phyloP scores from a whole-genome alignment of 2,797 vertebrate genomes.

The Dryobates pubescens region DNA sequence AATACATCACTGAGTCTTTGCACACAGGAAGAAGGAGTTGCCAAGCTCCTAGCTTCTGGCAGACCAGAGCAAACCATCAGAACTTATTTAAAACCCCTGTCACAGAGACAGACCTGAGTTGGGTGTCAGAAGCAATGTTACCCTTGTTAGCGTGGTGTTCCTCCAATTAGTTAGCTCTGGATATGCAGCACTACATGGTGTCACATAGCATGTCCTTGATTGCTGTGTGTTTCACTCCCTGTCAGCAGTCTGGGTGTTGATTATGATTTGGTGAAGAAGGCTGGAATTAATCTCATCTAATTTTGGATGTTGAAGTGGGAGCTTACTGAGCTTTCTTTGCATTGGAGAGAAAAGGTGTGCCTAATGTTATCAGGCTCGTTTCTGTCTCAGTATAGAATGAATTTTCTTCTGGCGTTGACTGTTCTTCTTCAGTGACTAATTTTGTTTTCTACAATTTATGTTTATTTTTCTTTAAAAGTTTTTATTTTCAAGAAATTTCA shows the following conservation, averaged over 20 bases:
- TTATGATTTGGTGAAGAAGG: neutral
- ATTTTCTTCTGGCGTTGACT: neutral
- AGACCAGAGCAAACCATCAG: neutral
- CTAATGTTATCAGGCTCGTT: neutral
- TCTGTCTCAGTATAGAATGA: neutral
- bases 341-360: neutral
- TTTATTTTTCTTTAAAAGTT: neutral
- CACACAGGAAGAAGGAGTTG: neutral
- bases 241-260: neutral
- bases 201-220: neutral
- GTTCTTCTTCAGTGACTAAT: neutral
- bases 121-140: neutral
- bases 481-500: neutral
- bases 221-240: neutral
- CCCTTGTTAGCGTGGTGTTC: neutral
- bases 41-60: neutral
- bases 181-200: neutral
- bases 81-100: neutral
- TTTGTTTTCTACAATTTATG: neutral
- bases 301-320: neutral
- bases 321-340: neutral
- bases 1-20: neutral
- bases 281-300: neutral
- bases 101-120: neutral
- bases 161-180: neutral